These are phyloP conservation scores for Melanotaenia boesemani DNA, from an alignment of 2,797 vertebrate species.

Conservation along the genomic window DNA sequence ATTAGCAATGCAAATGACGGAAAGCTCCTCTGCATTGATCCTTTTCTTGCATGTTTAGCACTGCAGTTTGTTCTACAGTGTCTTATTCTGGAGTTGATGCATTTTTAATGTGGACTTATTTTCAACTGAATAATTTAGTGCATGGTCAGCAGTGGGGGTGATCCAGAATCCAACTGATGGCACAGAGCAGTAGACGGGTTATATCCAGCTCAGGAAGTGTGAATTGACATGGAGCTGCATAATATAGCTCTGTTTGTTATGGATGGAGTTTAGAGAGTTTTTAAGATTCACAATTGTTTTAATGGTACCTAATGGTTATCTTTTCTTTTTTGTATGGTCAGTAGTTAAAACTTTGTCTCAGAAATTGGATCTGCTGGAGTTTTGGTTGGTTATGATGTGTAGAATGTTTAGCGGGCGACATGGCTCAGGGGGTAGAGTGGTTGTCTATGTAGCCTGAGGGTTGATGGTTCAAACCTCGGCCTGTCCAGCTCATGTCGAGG, in stretches of 20 bases:
- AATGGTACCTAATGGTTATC: background rate
- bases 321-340: background rate
- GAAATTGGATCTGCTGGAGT: background rate
- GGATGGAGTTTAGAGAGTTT: background rate
- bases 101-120: slow-evolving; percentile 85
- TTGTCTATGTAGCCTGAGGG: too few relatives aligned
- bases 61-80: slow-evolving; percentile 77
- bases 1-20: slow-evolving; percentile 62
- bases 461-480: too few relatives aligned
- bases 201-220: slow-evolving; percentile 59
- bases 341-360: background rate
- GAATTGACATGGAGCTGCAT: slow-evolving; percentile 46
- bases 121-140: slow-evolving; percentile 84
- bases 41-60: slow-evolving; percentile 59
- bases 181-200: slow-evolving; percentile 47
- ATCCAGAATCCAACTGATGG: slow-evolving; percentile 74
- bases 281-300: background rate
- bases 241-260: slow-evolving; percentile 24
- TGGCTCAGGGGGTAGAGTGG: too few relatives aligned
- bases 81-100: slow-evolving; percentile 77
- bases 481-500: too few relatives aligned
- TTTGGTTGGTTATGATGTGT: background rate
- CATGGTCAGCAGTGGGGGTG: slow-evolving; percentile 74
- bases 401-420: too few relatives aligned
- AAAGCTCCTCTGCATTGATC: slow-evolving; percentile 56